Base-by-base conservation (phyloP, 2,113 vertebrate genomes). In the Elephas maximus region DNA sequence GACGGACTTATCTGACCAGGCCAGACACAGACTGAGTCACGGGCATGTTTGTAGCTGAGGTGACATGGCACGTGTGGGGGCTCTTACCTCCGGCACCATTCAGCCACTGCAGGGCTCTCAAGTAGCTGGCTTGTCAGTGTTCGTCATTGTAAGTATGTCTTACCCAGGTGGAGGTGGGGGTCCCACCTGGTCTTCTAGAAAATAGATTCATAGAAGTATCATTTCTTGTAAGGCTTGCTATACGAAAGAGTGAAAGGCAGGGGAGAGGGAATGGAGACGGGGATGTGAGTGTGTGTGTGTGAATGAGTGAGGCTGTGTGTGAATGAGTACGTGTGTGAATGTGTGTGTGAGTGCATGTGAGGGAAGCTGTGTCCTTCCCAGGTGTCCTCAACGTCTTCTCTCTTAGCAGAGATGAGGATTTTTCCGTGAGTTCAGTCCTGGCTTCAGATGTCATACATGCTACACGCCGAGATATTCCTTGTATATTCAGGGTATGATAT, bases 381-480 rank as follows among this genome's bases (percentile, higher is more conserved):
- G 0, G 14, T 28, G 18, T n/a, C 11, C 53, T 78, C 11, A 77
- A 69, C 84, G 24, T 90, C 95, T 81, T 83, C 63, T 97, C 97
- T 94, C 97, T 97, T 93, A 57, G 24, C 97, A 99, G 99, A 98
- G 99, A 99, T 62, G 99, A 99, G 88, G 99, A 99, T 76, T 99
- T 99, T 91, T 99, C 99, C 0, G 99, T 99, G 98, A 99, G 99
- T 98, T 99, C 99, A 0, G 99, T 99, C 76, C 98, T 99, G 96
- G 99, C 99, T 0, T 99, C 99, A 0, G 99, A 99, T 60, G 99
- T 99, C 65, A 99, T 99, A 97, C 99, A 99, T 0, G 99, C 99
- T 2, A 99, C 99, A 48, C 99, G 99, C 90, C 99, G 99, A 95
- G 99, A 99, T 95, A 95, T 99, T 76, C 99, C 99, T 10, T 99